phyloP scores from a whole-genome alignment of 2,888 invertebrate species.

The Apomyelois bistriatella region DNA sequence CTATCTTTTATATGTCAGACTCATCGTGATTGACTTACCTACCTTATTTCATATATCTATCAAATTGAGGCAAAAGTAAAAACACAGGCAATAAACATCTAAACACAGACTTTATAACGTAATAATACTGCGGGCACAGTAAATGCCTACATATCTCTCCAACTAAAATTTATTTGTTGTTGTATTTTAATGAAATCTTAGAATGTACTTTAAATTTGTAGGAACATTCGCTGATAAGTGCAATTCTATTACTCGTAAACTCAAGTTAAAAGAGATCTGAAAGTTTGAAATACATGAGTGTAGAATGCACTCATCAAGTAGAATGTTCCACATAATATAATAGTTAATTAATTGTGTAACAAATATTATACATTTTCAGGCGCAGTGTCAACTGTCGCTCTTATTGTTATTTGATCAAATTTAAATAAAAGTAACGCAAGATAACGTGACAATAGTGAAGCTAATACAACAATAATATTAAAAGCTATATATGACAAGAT shows the following conservation, averaged over 20 bases:
- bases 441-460: not conserved
- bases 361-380: too few relatives aligned
- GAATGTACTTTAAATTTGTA: not conserved
- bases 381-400: not conserved
- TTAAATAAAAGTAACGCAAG: not conserved
- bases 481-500: constrained; percentile 61
- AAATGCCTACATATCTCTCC: constrained; percentile 4
- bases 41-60: not conserved
- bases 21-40: too few relatives aligned
- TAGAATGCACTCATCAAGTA: not conserved
- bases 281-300: not conserved
- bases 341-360: too few relatives aligned
- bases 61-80: not conserved
- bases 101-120: constrained; percentile 38
- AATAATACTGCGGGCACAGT: constrained; percentile 41
- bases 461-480: constrained; percentile 15
- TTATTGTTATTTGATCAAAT: not conserved
- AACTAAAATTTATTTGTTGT: constrained; percentile 9
- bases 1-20: too few relatives aligned
- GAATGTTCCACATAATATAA: not conserved
- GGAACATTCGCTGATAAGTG: not conserved
- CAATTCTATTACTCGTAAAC: not conserved
- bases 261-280: not conserved
- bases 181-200: not conserved
- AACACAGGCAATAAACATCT: constrained; percentile 20